Evolutionary conservation across 2,797 vertebrate species (phyloP).

Genomic region (Rousettus madagascariensis): DNA sequence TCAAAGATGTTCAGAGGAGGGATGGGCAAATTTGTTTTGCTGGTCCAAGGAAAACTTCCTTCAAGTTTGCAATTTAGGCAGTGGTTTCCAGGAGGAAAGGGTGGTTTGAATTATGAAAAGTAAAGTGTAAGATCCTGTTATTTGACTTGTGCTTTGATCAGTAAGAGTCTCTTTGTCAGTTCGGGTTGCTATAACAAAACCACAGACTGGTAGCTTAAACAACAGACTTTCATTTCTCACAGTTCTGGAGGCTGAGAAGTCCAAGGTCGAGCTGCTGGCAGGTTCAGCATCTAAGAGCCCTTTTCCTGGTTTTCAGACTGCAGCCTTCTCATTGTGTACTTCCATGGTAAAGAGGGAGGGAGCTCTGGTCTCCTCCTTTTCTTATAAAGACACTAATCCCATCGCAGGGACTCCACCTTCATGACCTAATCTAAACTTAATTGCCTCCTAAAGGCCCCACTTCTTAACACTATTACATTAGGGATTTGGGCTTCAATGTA

Average conservation of each 20-base stretch:
- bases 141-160: background rate
- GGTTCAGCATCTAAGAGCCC: background rate
- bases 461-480: background rate
- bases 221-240: background rate
- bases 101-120: background rate
- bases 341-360: background rate
- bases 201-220: background rate
- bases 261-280: background rate
- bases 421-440: background rate
- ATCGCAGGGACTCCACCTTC: background rate
- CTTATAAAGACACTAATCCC: background rate
- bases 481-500: background rate
- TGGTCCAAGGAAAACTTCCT: background rate
- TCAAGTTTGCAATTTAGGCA: background rate
- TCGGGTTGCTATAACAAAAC: background rate
- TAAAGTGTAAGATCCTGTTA: background rate
- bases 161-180: background rate
- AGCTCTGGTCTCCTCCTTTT: background rate
- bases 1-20: background rate
- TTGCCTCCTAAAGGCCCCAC: background rate
- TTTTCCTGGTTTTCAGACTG: background rate
- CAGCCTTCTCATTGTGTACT: background rate
- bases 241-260: background rate
- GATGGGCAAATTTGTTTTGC: background rate
- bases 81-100: background rate